phyloP scores from a whole-genome alignment of 2,888 invertebrate species.

The Polylopha cassiicola region DNA sequence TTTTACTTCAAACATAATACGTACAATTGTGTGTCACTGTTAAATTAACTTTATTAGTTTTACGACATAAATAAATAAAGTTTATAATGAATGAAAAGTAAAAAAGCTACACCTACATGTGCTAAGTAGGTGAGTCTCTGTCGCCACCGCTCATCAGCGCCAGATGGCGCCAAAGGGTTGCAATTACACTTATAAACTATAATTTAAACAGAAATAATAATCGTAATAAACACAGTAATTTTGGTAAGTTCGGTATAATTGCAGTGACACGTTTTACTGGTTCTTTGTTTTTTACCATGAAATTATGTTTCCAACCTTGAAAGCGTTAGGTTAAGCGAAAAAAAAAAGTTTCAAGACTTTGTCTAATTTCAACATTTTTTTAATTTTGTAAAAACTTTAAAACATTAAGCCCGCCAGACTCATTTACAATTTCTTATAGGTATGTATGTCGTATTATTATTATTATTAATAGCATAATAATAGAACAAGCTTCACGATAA shows the following conservation, averaged over 20 bases:
- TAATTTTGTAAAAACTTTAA: too few relatives aligned
- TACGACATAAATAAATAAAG: not conserved
- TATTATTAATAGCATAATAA: too few relatives aligned
- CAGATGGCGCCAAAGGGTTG: slow-evolving; percentile 52
- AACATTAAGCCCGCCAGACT: too few relatives aligned
- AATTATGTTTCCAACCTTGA: too few relatives aligned
- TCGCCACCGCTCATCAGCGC: slow-evolving; percentile 31
- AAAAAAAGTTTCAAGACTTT: too few relatives aligned
- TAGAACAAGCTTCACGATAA: too few relatives aligned
- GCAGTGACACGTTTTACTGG: slow-evolving; percentile 30
- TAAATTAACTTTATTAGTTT: slow-evolving; percentile 25
- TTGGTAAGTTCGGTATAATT: slow-evolving; percentile 29
- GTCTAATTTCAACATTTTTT: too few relatives aligned
- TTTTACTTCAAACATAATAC: too few relatives aligned
- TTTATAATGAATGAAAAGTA: not conserved
- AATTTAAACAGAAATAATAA: slow-evolving; percentile 48
- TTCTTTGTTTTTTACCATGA: slow-evolving; percentile 19
- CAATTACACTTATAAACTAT: slow-evolving; percentile 41
- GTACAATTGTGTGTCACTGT: slow-evolving; percentile 71
- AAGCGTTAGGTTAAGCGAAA: too few relatives aligned
- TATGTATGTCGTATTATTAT: too few relatives aligned
- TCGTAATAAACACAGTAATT: slow-evolving; percentile 5
- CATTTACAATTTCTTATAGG: too few relatives aligned
- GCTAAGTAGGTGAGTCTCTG: slow-evolving; percentile 11
- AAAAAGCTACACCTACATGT: not conserved